phyloP scores from a whole-genome alignment of 2,797 vertebrate species.

The Halcyon smyrnensis region DNA sequence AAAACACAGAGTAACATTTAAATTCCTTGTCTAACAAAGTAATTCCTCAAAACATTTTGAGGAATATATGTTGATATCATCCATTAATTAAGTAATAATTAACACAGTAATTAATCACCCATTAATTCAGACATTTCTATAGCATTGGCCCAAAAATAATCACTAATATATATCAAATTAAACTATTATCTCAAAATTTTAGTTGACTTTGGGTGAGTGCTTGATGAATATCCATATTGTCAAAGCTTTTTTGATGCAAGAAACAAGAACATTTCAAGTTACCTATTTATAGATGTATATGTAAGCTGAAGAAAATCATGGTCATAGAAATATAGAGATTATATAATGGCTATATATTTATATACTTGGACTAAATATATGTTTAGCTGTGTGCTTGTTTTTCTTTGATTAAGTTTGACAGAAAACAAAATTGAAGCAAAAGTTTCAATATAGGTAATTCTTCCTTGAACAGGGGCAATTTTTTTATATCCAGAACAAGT shows the following conservation, averaged over 20 bases:
- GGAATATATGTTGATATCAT: not conserved
- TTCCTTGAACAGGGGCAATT: not conserved
- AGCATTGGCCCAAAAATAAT: not conserved
- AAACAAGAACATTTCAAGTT: not conserved
- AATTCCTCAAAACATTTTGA: not conserved
- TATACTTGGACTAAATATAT: not conserved
- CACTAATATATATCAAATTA: not conserved
- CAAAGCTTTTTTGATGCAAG: not conserved
- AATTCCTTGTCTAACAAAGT: not conserved
- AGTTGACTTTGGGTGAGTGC: not conserved
- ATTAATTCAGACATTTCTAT: not conserved
- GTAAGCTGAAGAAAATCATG: not conserved
- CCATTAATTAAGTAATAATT: not conserved
- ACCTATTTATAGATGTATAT: not conserved
- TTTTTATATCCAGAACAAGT: not conserved
- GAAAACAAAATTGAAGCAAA: not conserved
- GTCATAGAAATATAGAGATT: not conserved
- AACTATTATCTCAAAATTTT: not conserved
- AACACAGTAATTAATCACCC: not conserved
- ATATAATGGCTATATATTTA: not conserved
- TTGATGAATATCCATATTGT: not conserved
- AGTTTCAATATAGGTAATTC: not conserved
- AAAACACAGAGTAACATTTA: not conserved
- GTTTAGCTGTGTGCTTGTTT: not conserved
- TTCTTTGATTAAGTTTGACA: not conserved